Evolutionary conservation across 2,888 invertebrate genomes (phyloP), one percentile per base, ranked within the genome.

Genomic region (Hydropsyche betteni): DNA sequence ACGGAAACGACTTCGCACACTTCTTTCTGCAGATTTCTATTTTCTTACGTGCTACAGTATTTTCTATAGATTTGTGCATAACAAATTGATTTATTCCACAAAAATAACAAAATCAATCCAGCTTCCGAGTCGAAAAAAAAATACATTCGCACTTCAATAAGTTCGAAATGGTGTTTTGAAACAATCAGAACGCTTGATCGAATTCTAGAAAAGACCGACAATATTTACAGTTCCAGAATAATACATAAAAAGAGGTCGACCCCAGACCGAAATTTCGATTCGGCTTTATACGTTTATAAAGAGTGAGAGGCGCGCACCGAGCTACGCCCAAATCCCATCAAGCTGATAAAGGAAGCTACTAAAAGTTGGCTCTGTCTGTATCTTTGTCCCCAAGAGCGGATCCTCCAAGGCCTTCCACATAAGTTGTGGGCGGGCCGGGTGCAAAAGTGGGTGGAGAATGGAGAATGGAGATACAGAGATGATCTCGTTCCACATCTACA

Each of bases 211-310:
- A 24, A 24, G 24, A 24, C 24, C 24, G 24, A 24, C 24, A 24
- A 24, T 24, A 24, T 24, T 24, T 24, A 24, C 24, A 24, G 24
- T 24, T 24, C 24, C 24, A 24, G 24, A 24, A 24, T 24, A 24
- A 24, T 24, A 24, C 24, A 24, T 24, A 24, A 24, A 24, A 24
- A 24, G 24, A 24, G 24, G 24, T 24, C 24, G 24, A 24, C 77
- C 75, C 74, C 76, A 79, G 76, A 77, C 79, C 77, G 76, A 79
- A 78, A 78, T 78, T 79, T 79, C 78, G 78, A 79, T 79, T 78
- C 77, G 75, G 75, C 76, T 78, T 76, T 78, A 78, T 79, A 44
- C 24, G 74, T 77, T 77, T 78, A 76, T 78, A 79, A 79, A 79
- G 76, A 76, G 76, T 72, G 75, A 74, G 75, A 69, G 75, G 72